Evolutionary conservation across 2,113 vertebrate species (phyloP).

Genomic region (Ammodytes marinus): DNA sequence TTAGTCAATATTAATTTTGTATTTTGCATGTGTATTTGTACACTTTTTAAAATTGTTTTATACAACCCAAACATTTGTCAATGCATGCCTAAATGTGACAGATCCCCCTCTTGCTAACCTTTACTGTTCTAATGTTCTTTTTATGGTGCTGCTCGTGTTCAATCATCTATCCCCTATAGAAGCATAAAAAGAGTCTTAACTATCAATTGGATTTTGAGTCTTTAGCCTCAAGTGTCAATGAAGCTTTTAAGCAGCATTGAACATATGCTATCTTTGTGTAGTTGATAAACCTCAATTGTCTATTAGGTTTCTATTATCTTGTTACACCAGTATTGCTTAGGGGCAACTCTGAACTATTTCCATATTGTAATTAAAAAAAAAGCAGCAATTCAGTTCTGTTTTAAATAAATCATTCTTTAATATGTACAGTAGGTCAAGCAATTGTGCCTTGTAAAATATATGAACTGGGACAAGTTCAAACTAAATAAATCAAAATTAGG

Average conservation of each 20-base stretch:
- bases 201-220: slow-evolving; percentile 19
- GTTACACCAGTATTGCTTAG: neutral
- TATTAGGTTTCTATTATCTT: neutral
- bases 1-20: neutral
- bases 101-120: neutral
- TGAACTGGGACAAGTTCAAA: too few species aligned
- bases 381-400: neutral
- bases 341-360: neutral
- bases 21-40: neutral
- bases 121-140: slow-evolving; percentile 44
- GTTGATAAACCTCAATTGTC: neutral
- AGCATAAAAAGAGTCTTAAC: slow-evolving; percentile 16
- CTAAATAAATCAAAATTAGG: too few species aligned
- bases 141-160: slow-evolving; percentile 26
- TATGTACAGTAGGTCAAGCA: neutral
- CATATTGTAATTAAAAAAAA: neutral
- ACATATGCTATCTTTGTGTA: neutral
- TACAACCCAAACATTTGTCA: neutral
- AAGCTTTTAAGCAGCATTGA: neutral
- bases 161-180: slow-evolving; percentile 5
- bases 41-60: neutral
- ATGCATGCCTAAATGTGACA: neutral
- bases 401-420: neutral
- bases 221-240: slow-evolving; percentile 16
- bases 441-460: neutral